Conservation (phyloP, 2,888 invertebrate species). For the Limnephilus auricula region DNA sequence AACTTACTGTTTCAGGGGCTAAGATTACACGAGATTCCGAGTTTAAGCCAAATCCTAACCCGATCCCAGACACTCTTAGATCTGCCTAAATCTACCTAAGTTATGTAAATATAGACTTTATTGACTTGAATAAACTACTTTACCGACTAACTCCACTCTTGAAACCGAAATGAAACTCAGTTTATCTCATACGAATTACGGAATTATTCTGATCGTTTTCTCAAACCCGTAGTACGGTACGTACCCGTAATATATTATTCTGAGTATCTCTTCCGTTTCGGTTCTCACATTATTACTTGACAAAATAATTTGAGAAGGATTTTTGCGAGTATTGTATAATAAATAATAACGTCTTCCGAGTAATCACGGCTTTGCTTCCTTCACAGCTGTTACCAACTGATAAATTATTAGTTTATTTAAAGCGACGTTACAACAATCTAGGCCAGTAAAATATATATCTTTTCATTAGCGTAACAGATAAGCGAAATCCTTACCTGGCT, state of each 20-base stretch:
- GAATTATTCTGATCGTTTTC: neutral
- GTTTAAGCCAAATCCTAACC: neutral
- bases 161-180: neutral
- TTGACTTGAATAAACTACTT: conserved; percentile 18
- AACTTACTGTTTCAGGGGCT: conserved; percentile 26
- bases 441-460: neutral
- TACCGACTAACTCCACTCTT: neutral
- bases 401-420: neutral
- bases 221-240: no score
- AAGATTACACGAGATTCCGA: neutral
- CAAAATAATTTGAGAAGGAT: no score
- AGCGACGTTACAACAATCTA: neutral
- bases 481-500: neutral
- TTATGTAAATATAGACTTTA: conserved; percentile 23
- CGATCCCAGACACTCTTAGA: neutral
- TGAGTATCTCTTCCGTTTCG: no score
- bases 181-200: neutral
- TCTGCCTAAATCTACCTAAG: neutral
- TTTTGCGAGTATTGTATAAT: no score
- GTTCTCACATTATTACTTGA: no score
- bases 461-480: neutral
- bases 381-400: neutral
- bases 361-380: neutral
- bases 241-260: no score
- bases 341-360: neutral